These are phyloP conservation scores for Lagocephalus sceleratus DNA, from an alignment of 2,797 vertebrate species.

Conservation along the genomic window DNA sequence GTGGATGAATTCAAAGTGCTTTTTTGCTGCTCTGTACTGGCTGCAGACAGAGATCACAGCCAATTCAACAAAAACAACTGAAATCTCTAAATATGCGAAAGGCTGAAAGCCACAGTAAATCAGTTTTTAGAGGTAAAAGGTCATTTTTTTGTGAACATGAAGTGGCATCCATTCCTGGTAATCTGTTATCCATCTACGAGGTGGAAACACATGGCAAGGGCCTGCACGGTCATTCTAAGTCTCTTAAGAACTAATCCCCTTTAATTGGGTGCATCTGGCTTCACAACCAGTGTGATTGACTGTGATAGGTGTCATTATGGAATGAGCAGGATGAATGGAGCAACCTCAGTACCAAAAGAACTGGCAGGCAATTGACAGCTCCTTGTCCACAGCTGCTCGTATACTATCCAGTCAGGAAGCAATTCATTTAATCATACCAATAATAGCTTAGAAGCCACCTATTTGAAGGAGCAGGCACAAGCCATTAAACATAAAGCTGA, in stretches of 20 bases:
- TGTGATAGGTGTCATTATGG: conserved; percentile 41
- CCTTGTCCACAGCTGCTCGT: background rate
- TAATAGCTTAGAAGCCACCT: no score
- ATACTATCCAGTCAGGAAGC: background rate
- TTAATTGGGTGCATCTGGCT: conserved; percentile 69
- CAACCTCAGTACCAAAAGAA: conserved; percentile 4
- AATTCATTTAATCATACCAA: background rate
- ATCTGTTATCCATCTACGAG: conserved; percentile 23
- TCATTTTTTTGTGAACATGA: conserved; percentile 4
- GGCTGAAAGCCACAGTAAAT: background rate
- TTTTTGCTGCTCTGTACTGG: background rate
- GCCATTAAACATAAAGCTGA: no score
- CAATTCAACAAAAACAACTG: no score
- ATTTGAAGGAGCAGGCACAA: no score
- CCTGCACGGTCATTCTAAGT: conserved; percentile 56
- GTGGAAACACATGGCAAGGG: conserved; percentile 53
- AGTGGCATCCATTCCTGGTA: conserved; percentile 8
- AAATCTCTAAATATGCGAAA: no score
- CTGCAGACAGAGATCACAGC: background rate
- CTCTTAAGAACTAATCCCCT: conserved; percentile 73
- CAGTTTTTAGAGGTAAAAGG: conserved; percentile 14
- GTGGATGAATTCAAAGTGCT: no score
- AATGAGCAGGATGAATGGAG: conserved; percentile 38
- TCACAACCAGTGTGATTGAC: conserved; percentile 49
- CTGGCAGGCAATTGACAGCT: background rate